Base-by-base conservation (phyloP, 2,797 vertebrate species). In the Poecilia picta region DNA sequence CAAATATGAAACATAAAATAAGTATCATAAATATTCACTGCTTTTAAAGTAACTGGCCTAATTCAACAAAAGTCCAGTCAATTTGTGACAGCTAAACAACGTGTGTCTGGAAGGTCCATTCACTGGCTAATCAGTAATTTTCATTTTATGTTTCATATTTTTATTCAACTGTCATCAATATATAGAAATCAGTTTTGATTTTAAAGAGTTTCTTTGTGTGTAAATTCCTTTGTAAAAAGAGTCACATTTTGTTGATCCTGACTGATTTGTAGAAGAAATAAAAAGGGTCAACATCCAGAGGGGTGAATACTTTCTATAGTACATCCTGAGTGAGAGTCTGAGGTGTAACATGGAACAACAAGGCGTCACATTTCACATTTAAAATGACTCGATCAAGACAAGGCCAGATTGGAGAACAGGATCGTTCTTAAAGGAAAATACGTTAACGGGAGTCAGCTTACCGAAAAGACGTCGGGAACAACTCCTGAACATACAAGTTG, bases 391-490 rank as follows among this genome's bases (percentile, higher is more conserved):
- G 0, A 36, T 28, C 2, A 20, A 11, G 16, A 31, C 36, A 47
- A n/a, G 5, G 45, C 8, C 59, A 62, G 25, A 23, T 23, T 28
- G 36, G 25, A 55, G 23, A 59, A 12, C 18, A 18, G 16, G 6
- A 11, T 74, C 1, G 2, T 46, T 46, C 23, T 46, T 20, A 1
- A 28, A 39, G 2, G 16, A 12, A 4, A 31, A 16, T 47, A 23
- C 18, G 4, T 66, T 5, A 51, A 10, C 11, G 16, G 11, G 8
- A 45, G 59, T 75, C 41, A 16, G 1, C 91, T 92, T 89, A 98
- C 97, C 96, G 90, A 83, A 97, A 25, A 0, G 96, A 16, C 0
- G 97, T 97, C 53, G 97, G 97, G 85, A 97, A 96, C 81, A 98
- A 89, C 81, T 98, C 97, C 31, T 96, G 95, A 0, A 96, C 33